Percentiles rank a stretch among this genome's conserved stretches.
Evolutionary conservation across 1,140 invertebrate species (phyloP).

Genomic region (Drosophila ironensis): DNA sequence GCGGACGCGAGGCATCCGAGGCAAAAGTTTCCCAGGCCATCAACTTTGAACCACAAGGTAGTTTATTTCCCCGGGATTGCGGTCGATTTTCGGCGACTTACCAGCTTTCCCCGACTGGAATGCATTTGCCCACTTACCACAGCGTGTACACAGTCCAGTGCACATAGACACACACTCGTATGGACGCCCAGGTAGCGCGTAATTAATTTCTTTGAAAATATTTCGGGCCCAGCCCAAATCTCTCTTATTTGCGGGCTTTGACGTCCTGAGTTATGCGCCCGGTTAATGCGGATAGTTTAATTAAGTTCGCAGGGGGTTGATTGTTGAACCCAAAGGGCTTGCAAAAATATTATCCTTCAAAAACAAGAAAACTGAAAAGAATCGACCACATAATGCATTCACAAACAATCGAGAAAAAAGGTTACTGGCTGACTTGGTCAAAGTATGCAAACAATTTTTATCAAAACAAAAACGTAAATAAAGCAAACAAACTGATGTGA

Average conservation of each 20-base stretch:
- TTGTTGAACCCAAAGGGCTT: not conserved
- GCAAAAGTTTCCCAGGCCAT: constrained; percentile 68
- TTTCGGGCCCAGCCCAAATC: constrained; percentile 29
- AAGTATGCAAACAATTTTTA: constrained; percentile 66
- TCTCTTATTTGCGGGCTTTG: constrained; percentile 36
- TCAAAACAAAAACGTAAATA: constrained; percentile 73
- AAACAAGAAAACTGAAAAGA: constrained; percentile 1
- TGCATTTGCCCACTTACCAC: constrained; percentile 55
- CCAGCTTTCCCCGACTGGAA: constrained; percentile 30
- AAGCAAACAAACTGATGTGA: constrained; percentile 74
- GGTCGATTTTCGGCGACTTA: constrained; percentile 26
- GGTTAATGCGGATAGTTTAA: constrained; percentile 55
- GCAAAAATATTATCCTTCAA: constrained; percentile 42
- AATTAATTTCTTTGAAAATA: constrained; percentile 73
- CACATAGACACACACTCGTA: constrained; percentile 59
- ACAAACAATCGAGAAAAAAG: constrained; percentile 41
- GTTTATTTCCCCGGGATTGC: constrained; percentile 71
- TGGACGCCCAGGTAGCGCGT: constrained; percentile 23
- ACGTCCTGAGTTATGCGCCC: constrained; percentile 64
- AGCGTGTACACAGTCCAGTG: constrained; percentile 70
- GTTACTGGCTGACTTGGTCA: constrained; percentile 19
- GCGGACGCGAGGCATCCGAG: constrained; percentile 68
- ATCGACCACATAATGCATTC: constrained; percentile 43
- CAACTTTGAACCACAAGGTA: constrained; percentile 79
- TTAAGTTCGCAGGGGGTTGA: constrained; percentile 39